These are phyloP conservation scores for Cinara cedri DNA, from an alignment of 2,888 invertebrate genomes.

Conservation along the genomic window DNA sequence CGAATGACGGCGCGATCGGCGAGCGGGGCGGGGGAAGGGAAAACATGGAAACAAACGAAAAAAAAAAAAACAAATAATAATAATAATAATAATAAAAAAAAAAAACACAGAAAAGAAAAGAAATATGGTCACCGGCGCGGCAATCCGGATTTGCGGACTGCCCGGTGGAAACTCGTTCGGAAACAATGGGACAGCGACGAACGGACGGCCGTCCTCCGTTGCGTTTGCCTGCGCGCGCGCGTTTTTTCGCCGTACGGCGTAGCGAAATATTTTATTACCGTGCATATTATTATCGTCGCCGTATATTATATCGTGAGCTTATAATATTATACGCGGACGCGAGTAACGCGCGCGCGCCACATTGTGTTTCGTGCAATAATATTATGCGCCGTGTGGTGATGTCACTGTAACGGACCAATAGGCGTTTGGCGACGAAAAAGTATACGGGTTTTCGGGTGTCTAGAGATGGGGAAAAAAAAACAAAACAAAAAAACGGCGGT, in stretches of 20 bases:
- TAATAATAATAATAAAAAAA: no score
- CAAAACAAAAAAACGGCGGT: neutral
- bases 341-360: neutral
- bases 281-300: slow-evolving; percentile 25
- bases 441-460: slow-evolving; percentile 23
- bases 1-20: no score
- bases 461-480: neutral
- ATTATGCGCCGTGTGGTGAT: neutral
- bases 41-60: neutral
- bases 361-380: neutral
- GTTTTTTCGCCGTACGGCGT: neutral
- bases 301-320: no score
- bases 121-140: slow-evolving; percentile 41
- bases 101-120: slow-evolving; percentile 17
- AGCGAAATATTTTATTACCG: neutral
- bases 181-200: slow-evolving; percentile 44
- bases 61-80: slow-evolving; percentile 1
- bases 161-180: slow-evolving; percentile 47
- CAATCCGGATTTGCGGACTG: slow-evolving; percentile 51
- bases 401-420: slow-evolving; percentile 20
- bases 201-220: neutral
- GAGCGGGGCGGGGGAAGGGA: neutral
- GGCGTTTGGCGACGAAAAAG: slow-evolving; percentile 21
- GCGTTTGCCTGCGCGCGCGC: neutral
- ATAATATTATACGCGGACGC: neutral